Percentiles rank a stretch among this genome's conserved stretches.
These are phyloP conservation scores for Silurus meridionalis DNA, from an alignment of 2,113 vertebrate genomes.

Conservation along the genomic window DNA sequence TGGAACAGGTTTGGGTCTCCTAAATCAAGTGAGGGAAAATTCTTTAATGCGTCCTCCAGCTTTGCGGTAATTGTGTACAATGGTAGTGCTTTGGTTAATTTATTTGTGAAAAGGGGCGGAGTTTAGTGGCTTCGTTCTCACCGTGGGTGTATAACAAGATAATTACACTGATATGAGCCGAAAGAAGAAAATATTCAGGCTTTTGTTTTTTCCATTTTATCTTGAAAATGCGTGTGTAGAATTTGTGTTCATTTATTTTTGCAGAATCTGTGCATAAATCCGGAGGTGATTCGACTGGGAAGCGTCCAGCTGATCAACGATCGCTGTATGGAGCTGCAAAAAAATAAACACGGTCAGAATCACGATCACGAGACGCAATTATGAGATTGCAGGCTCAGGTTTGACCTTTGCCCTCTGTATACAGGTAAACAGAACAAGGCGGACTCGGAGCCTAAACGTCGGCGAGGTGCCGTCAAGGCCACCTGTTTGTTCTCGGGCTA, in stretches of 20 bases:
- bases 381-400: neutral
- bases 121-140: neutral
- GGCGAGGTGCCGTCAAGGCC: constrained; percentile 59
- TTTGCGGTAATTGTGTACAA: no score
- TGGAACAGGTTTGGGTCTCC: no score
- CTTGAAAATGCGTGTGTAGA: neutral
- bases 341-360: constrained; percentile 81
- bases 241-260: neutral
- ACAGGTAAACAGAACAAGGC: constrained; percentile 66
- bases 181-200: neutral
- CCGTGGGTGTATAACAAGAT: no score
- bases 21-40: no score
- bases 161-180: neutral
- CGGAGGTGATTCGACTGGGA: constrained; percentile 81
- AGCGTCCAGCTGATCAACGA: constrained; percentile 89
- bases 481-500: constrained; percentile 80
- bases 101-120: neutral
- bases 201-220: neutral
- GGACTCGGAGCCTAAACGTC: constrained; percentile 74
- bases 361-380: neutral
- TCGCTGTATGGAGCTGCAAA: constrained; percentile 92
- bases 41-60: no score
- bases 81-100: no score
- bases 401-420: neutral
- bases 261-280: constrained; percentile 91